phyloP scores from a whole-genome alignment of 2,797 vertebrate genomes.

The Acrossocheilus wenchowensis region DNA sequence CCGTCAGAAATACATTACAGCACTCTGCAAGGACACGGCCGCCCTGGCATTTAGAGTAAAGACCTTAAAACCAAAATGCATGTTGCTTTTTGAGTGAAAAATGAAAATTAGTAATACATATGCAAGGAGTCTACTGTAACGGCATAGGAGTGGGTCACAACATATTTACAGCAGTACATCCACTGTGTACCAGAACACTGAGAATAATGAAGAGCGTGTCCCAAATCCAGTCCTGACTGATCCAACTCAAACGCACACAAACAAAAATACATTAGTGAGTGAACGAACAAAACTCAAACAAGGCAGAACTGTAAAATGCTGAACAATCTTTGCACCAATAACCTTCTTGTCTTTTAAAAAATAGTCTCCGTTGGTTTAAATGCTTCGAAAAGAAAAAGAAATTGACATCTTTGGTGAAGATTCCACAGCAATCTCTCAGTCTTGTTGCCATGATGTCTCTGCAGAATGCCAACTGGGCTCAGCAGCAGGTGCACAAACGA shows the following conservation, averaged over 20 bases:
- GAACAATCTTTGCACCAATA: conserved; percentile 60
- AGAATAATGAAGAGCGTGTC: conserved; percentile 59
- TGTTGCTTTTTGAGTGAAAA: conserved; percentile 41
- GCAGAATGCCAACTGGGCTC: conserved; percentile 58
- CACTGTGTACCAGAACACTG: conserved; percentile 70
- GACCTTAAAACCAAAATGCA: conserved; percentile 32
- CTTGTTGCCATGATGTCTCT: conserved; percentile 61
- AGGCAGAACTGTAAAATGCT: conserved; percentile 65
- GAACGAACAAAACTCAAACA: conserved; percentile 62
- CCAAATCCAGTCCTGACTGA: conserved; percentile 30
- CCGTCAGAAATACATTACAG: conserved; percentile 28
- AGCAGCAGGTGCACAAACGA: conserved; percentile 58
- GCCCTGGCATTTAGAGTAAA: not conserved
- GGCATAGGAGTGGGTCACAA: conserved; percentile 71
- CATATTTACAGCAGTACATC: conserved; percentile 72
- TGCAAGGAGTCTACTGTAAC: conserved; percentile 69
- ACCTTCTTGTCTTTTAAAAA: conserved; percentile 49
- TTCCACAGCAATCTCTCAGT: conserved; percentile 70
- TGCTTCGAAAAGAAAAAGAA: conserved; percentile 64
- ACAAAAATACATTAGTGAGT: conserved; percentile 67
- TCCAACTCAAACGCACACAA: conserved; percentile 58
- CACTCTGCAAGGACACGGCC: conserved; percentile 29
- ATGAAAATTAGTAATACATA: conserved; percentile 63
- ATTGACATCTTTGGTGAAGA: conserved; percentile 84
- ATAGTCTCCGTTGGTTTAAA: conserved; percentile 54